Percentiles rank a stretch among this genome's conserved stretches.
Evolutionary conservation across 1,140 invertebrate species (phyloP).

Genomic region (Dendrolimus punctatus): DNA sequence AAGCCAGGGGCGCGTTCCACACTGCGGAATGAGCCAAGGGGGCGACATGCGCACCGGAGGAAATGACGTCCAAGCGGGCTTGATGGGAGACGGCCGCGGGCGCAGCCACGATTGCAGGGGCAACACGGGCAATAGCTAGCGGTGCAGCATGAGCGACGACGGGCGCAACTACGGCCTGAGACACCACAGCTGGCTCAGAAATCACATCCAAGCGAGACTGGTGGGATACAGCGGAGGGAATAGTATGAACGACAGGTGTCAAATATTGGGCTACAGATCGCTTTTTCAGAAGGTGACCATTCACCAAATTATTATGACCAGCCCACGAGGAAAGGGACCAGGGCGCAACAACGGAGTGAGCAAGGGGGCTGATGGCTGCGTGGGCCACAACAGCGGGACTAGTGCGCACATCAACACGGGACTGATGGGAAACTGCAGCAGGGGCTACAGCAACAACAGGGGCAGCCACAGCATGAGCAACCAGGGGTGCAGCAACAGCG

Average conservation of each 20-base stretch:
- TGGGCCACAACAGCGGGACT: conserved; percentile 22
- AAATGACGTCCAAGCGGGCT: conserved; percentile 17
- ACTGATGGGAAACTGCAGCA: conserved; percentile 45
- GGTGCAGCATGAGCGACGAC: conserved; percentile 23
- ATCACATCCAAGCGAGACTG: conserved; percentile 35
- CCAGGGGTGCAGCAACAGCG: conserved; percentile 31
- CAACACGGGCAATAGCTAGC: conserved; percentile 10
- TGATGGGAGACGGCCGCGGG: conserved; percentile 27
- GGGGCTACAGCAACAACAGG: conserved; percentile 28
- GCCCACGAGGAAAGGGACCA: background rate
- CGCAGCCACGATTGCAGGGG: conserved; percentile 32
- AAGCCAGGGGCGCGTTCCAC: conserved; percentile 20
- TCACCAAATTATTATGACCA: background rate
- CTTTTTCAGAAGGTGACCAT: conserved; percentile 11
- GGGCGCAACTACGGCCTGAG: background rate
- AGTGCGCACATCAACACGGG: conserved; percentile 38
- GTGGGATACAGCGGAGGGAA: conserved; percentile 34
- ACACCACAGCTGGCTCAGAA: conserved; percentile 26
- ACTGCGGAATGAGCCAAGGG: conserved; percentile 28
- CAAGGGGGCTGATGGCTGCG: conserved; percentile 9
- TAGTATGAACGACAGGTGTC: conserved; percentile 14
- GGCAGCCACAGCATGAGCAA: conserved; percentile 20
- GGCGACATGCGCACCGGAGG: conserved; percentile 18
- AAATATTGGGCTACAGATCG: conserved; percentile 13
- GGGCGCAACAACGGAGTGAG: conserved; percentile 9